Conservation (phyloP, 2,113 vertebrate species). For the Tupaia chinensis region DNA sequence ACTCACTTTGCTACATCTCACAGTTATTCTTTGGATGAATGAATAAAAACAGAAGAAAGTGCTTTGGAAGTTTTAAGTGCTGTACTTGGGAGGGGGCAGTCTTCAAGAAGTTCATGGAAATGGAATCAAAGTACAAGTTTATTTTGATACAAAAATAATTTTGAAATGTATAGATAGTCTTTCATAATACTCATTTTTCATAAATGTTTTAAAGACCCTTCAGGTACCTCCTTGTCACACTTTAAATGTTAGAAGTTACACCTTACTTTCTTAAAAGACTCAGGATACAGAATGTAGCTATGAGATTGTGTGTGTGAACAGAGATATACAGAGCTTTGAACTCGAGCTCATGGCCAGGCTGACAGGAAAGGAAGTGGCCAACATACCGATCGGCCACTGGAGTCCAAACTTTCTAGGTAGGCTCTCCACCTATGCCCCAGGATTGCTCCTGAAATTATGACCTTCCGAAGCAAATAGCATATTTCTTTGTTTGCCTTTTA, state of each 20-base stretch:
- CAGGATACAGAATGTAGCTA: not conserved
- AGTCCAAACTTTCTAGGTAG: not conserved
- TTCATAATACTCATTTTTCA: too few species aligned
- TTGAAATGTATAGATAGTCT: too few species aligned
- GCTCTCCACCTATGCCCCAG: not conserved
- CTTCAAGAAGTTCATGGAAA: too few species aligned
- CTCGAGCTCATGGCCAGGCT: not conserved
- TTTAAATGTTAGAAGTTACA: not conserved
- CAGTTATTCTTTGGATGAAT: not conserved
- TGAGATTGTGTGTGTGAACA: not conserved
- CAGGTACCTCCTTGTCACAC: rapidly evolving
- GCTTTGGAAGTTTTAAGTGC: not conserved
- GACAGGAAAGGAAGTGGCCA: not conserved
- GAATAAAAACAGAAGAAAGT: not conserved
- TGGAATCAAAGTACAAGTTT: too few species aligned
- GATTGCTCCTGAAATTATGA: not conserved
- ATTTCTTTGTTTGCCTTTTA: not conserved
- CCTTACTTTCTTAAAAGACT: not conserved
- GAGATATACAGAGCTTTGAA: not conserved
- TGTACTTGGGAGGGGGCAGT: too few species aligned
- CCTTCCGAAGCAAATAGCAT: not conserved
- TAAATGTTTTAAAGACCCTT: too few species aligned
- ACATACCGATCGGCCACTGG: not conserved
- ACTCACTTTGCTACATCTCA: not conserved
- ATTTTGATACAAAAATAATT: too few species aligned